Evolutionary conservation across 2,797 vertebrate species (phyloP).

Genomic region (Cuniculus paca): DNA sequence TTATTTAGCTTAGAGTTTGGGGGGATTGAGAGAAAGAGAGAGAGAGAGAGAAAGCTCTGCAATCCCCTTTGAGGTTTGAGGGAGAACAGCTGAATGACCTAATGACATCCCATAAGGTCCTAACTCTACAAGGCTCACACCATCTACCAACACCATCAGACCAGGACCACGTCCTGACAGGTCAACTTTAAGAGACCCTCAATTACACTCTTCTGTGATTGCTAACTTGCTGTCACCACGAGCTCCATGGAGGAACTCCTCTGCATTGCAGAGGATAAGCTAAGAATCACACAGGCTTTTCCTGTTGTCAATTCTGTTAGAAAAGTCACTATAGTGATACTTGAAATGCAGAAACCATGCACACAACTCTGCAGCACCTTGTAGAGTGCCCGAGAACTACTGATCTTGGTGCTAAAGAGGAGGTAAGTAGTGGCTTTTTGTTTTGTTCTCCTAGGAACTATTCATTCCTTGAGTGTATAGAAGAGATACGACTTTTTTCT

Average conservation of each 20-base stretch:
- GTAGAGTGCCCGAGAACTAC: neutral
- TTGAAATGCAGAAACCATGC: neutral
- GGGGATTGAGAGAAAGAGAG: too few species aligned
- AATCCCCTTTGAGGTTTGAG: neutral
- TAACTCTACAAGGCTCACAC: neutral
- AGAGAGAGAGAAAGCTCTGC: neutral
- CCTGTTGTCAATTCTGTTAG: neutral
- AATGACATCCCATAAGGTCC: neutral
- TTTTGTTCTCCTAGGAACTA: neutral
- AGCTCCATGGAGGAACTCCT: neutral
- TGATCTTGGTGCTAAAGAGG: neutral
- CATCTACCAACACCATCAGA: too few species aligned
- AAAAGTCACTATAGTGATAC: neutral
- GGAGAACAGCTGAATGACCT: neutral
- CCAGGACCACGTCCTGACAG: neutral
- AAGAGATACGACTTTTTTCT: neutral
- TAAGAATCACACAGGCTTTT: neutral
- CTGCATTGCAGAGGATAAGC: neutral
- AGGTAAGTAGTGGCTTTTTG: neutral
- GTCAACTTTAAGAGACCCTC: neutral
- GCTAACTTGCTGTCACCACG: accelerated
- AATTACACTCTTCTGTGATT: neutral
- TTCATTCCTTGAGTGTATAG: neutral
- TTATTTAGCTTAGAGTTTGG: neutral
- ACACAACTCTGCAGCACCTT: neutral